These are phyloP conservation scores for Acrocephalus kingi DNA, from an alignment of 2,113 vertebrate species.

Conservation along the genomic window DNA sequence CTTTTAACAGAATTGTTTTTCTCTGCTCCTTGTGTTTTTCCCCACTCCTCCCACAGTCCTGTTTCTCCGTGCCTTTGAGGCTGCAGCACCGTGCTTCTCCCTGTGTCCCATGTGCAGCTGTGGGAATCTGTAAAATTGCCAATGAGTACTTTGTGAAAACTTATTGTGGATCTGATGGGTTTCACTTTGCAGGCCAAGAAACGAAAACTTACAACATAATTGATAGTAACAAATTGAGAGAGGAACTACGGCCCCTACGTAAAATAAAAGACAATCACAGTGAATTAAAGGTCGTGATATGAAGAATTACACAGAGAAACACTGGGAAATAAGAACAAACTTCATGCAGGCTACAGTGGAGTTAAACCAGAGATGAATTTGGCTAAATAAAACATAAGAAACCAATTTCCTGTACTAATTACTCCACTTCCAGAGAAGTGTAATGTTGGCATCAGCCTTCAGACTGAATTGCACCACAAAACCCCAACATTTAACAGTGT, in stretches of 20 bases:
- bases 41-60: neutral
- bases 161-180: neutral
- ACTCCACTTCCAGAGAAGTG: conserved; percentile 1
- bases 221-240: conserved; percentile 10
- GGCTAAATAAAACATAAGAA: conserved; percentile 59
- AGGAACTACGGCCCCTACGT: neutral
- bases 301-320: neutral
- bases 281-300: neutral
- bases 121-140: conserved; percentile 24
- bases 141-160: neutral
- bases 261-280: conserved; percentile 17
- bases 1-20: neutral
- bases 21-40: neutral
- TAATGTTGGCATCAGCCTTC: conserved; percentile 36
- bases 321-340: conserved; percentile 16
- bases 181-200: neutral
- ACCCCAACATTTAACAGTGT: conserved; percentile 12
- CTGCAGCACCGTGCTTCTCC: neutral
- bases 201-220: neutral
- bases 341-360: neutral
- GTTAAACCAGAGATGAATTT: conserved; percentile 50
- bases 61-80: neutral
- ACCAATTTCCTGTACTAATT: conserved; percentile 63
- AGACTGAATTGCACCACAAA: conserved; percentile 31
- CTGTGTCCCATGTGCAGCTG: neutral